Evolutionary conservation across 1,140 invertebrate species (phyloP), one percentile per base, ranked within the genome.

Genomic region (Grapholita molesta): DNA sequence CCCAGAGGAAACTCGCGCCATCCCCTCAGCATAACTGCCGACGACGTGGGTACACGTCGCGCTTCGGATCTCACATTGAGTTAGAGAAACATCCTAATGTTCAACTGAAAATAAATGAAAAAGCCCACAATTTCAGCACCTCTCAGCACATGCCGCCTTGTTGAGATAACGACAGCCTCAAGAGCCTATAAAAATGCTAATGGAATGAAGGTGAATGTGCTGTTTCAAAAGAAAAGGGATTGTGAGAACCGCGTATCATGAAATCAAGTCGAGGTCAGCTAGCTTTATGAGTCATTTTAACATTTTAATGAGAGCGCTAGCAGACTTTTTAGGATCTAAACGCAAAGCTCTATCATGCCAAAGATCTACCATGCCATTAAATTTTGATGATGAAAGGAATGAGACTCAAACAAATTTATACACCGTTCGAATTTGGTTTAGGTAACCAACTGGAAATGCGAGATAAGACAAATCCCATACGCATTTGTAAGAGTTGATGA

Each of bases 141-240:
- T 71, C 70, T 76, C 66, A 71, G 57, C 64, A 72, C 73, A 67
- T 69, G 73, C 38, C 70, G 71, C 57, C 73, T 67, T 73, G 70
- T 66, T 71, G 69, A 77, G 73, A 78, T 82, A 79, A 77, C 77
- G 77, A 66, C 69, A 66, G 53, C 73, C 70, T 76, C 72, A 75
- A 79, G 69, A 75, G 73, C 73, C 79, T 80, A 84, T 84, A 84
- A 84, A 82, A 83, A 80, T 82, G 82, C 74, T 78, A 84, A 84
- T 84, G 70, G 67, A 68, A 74, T 75, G 72, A 77, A 82, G 74
- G 73, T 77, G 78, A 38, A 73, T 77, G 66, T 33, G 72, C 66
- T 67, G 65, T 77, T 72, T 74, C 55, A 73, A 72, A 77, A 68
- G 69, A 70, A 77, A 76, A 64, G 69, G 66, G 67, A 69, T 67